Conservation (phyloP, 2,888 invertebrate species). For the Campopleginae sp. region DNA sequence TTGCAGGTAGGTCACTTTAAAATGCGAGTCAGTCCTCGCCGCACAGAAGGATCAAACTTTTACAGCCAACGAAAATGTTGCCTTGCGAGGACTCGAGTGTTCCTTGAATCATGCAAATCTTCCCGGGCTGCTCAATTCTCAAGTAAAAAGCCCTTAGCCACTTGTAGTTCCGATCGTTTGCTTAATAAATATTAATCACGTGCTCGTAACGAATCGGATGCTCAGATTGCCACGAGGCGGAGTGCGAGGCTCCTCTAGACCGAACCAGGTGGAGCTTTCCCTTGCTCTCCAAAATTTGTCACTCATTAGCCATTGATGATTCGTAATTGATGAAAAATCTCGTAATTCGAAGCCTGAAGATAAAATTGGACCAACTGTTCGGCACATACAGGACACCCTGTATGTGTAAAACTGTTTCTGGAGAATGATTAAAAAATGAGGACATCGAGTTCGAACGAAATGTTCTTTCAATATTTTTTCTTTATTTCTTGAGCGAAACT, state of each 20-base stretch:
- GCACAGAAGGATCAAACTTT: neutral
- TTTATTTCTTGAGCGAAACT: neutral
- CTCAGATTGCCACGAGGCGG: neutral
- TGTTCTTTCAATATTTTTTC: neutral
- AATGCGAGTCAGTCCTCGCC: neutral
- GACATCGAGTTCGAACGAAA: constrained; percentile 2
- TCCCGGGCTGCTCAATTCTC: neutral
- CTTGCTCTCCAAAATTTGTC: neutral
- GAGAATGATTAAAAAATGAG: constrained; percentile 15
- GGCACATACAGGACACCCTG: neutral
- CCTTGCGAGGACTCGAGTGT: neutral
- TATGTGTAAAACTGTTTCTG: neutral
- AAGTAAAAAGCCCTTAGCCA: neutral
- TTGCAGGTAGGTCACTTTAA: neutral
- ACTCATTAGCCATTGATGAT: neutral
- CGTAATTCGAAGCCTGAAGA: neutral
- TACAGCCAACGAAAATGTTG: neutral
- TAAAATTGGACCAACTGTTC: neutral
- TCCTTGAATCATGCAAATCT: neutral
- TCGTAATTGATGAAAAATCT: neutral
- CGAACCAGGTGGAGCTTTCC: neutral
- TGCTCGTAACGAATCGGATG: neutral
- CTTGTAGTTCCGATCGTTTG: neutral
- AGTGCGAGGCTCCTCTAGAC: neutral
- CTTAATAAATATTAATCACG: neutral